phyloP scores from a whole-genome alignment of 2,888 invertebrate species.

The Drosophila cracens region DNA sequence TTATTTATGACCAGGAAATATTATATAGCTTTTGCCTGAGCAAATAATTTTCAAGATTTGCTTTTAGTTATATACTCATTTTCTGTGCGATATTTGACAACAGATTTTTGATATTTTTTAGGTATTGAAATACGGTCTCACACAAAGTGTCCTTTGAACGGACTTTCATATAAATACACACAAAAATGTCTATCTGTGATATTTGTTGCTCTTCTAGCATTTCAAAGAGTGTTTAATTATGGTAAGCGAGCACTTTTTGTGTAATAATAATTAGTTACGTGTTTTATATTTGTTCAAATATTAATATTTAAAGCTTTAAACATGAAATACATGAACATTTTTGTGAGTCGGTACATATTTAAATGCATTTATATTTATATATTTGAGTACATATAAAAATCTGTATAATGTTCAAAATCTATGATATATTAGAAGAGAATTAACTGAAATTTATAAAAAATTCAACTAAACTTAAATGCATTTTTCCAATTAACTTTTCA shows the following conservation, averaged over 20 bases:
- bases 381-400: background rate
- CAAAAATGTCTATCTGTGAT: background rate
- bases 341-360: background rate
- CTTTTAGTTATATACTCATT: background rate
- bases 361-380: background rate
- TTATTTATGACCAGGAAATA: background rate
- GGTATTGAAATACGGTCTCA: constrained; percentile 1
- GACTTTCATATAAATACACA: constrained; percentile 5
- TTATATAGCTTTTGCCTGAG: background rate
- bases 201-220: constrained; percentile 1
- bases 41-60: background rate
- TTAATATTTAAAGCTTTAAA: background rate
- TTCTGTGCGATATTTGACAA: background rate
- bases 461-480: background rate
- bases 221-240: background rate
- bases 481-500: background rate
- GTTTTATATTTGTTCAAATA: background rate
- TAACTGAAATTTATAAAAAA: background rate
- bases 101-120: background rate
- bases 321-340: background rate
- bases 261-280: background rate
- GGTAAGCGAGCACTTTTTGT: background rate
- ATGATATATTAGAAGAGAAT: background rate
- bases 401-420: background rate
- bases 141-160: background rate